These are phyloP conservation scores for Vanessa atalanta DNA, from an alignment of 1,140 invertebrate species.

Conservation along the genomic window DNA sequence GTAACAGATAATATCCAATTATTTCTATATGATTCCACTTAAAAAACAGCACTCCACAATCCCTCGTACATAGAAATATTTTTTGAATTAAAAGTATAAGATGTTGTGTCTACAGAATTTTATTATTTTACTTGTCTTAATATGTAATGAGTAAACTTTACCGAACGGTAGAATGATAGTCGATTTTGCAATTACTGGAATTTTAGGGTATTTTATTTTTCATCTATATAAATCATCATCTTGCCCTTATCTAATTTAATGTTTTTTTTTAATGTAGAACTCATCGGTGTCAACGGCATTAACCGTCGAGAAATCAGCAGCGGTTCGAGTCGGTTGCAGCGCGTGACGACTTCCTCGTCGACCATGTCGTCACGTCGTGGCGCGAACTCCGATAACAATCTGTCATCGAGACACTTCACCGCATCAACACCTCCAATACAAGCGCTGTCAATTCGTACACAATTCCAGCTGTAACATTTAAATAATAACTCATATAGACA, in stretches of 20 bases:
- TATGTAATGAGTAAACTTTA: no score
- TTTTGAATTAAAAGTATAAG: no score
- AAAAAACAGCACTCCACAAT: no score
- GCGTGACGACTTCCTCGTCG: slow-evolving; percentile 53
- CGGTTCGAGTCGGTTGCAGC: slow-evolving; percentile 53
- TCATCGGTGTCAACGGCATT: slow-evolving; percentile 59
- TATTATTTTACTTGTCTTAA: no score
- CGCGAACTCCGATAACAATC: slow-evolving; percentile 6
- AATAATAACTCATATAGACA: not conserved
- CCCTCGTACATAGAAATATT: no score
- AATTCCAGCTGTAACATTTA: slow-evolving; percentile 24
- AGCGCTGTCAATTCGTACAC: slow-evolving; percentile 59
- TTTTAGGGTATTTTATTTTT: no score
- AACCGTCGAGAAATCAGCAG: slow-evolving; percentile 56
- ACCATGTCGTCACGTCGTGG: slow-evolving; percentile 43
- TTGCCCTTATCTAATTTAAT: not conserved
- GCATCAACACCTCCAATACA: slow-evolving; percentile 46
- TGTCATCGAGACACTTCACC: not conserved
- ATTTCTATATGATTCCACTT: no score
- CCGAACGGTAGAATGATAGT: no score
- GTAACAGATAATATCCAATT: no score
- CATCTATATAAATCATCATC: no score
- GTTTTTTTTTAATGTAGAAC: slow-evolving; percentile 44
- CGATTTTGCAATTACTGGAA: no score
- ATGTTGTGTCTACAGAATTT: no score